A percentile compares a stretch with the other conserved stretches of the same genome.
These are phyloP conservation scores for Caenorhabditis parvicauda DNA, from an alignment of 2,888 invertebrate species.

Conservation along the genomic window DNA sequence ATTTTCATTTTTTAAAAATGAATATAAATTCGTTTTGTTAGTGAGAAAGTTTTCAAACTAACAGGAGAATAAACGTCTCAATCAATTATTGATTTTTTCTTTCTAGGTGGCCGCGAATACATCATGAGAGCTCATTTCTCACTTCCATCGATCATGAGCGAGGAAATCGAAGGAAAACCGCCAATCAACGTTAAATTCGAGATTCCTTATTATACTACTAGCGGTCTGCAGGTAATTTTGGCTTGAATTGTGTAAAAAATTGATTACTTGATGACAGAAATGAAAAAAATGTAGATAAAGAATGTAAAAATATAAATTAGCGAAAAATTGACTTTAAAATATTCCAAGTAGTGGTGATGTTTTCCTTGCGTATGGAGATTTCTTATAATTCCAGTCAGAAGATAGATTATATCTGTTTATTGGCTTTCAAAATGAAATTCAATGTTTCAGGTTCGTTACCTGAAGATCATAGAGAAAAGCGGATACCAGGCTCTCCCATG, in stretches of 20 bases:
- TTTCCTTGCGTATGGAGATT: constrained; percentile 1
- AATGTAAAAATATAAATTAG: neutral
- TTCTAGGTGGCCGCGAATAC: constrained; percentile 84
- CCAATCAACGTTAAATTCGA: constrained; percentile 98
- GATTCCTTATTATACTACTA: constrained; percentile 97
- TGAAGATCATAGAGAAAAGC: constrained; percentile 97
- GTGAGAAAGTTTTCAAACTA: too few species aligned
- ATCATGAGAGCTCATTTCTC: constrained; percentile 97
- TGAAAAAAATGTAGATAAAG: too few species aligned
- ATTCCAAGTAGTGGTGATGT: neutral
- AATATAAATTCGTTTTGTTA: too few species aligned
- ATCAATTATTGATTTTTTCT: neutral
- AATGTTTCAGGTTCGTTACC: constrained; percentile 74
- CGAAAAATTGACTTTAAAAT: neutral
- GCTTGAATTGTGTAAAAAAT: neutral
- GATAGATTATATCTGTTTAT: neutral
- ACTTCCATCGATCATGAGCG: constrained; percentile 87
- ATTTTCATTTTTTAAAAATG: neutral
- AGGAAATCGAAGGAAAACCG: constrained; percentile 91
- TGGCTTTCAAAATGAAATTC: neutral
- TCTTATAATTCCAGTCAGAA: neutral
- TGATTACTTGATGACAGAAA: neutral
- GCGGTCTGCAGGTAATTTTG: constrained; percentile 84
- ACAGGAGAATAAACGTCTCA: too few species aligned
- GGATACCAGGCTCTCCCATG: constrained; percentile 97